Evolutionary conservation across 2,888 invertebrate genomes (phyloP).

Genomic region (Malthinus seriepunctatus): DNA sequence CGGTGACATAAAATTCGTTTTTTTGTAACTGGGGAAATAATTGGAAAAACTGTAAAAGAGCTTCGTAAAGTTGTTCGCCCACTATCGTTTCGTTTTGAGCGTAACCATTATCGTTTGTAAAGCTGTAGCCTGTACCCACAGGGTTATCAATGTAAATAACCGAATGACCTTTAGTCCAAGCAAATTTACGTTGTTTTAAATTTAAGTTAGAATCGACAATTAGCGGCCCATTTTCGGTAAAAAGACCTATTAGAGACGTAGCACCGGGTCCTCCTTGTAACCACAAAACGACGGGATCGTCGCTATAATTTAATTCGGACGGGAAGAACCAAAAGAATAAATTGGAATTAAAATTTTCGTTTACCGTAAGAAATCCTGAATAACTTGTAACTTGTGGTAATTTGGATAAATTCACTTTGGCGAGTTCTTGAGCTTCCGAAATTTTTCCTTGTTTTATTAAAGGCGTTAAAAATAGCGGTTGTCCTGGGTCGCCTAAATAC

Average conservation of each 20-base stretch:
- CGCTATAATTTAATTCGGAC: constrained; percentile 57
- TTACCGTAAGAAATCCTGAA: constrained; percentile 84
- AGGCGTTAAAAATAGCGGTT: constrained; percentile 77
- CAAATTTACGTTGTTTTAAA: constrained; percentile 65
- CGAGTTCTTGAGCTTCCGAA: constrained; percentile 61
- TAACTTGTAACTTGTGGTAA: constrained; percentile 67
- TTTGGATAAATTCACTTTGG: constrained; percentile 62
- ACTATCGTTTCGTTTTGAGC: constrained; percentile 79
- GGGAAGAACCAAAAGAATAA: constrained; percentile 94
- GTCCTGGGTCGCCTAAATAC: constrained; percentile 49
- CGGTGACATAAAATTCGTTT: constrained; percentile 83
- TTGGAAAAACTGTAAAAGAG: constrained; percentile 79
- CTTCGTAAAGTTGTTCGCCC: constrained; percentile 76
- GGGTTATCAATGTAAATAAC: constrained; percentile 92
- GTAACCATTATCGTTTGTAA: constrained; percentile 80
- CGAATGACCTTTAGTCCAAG: constrained; percentile 80
- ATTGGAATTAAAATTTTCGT: constrained; percentile 75
- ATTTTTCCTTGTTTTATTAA: constrained; percentile 72
- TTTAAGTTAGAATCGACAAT: constrained; percentile 54
- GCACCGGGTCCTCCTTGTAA: constrained; percentile 86
- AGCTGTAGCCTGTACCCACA: constrained; percentile 91
- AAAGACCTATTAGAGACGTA: constrained; percentile 77
- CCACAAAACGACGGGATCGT: constrained; percentile 80
- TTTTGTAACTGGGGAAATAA: constrained; percentile 76
- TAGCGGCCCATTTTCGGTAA: constrained; percentile 84